These are phyloP conservation scores for Alosa alosa DNA, from an alignment of 2,113 vertebrate species.

Conservation along the genomic window DNA sequence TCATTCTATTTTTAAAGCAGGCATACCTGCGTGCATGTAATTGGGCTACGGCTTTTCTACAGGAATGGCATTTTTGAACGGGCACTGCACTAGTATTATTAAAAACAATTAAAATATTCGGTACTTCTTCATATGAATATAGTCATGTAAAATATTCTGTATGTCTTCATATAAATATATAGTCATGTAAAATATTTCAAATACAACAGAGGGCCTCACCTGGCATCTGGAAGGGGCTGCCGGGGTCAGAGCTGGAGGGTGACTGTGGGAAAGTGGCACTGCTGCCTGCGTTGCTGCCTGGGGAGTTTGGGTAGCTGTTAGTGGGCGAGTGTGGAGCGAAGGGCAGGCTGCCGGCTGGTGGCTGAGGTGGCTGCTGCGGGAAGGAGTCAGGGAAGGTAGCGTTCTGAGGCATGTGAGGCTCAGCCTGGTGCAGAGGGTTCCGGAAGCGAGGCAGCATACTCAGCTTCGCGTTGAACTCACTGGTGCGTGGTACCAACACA, in stretches of 20 bases:
- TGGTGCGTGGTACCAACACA: constrained; percentile 96
- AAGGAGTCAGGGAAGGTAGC: constrained; percentile 92
- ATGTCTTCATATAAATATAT: no score
- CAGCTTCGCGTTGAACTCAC: constrained; percentile 97
- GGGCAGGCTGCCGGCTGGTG: constrained; percentile 67
- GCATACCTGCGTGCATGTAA: no score
- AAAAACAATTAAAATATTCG: no score
- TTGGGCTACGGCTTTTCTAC: no score
- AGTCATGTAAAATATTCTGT: no score
- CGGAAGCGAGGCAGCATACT: constrained; percentile 95
- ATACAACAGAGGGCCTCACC: constrained; percentile 66
- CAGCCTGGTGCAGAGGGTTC: constrained; percentile 88
- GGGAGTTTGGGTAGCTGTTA: constrained; percentile 93
- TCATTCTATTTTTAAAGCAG: no score
- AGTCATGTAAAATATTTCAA: background rate
- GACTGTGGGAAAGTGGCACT: constrained; percentile 92
- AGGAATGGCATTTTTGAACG: no score
- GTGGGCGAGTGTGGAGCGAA: constrained; percentile 79
- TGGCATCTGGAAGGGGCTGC: constrained; percentile 98
- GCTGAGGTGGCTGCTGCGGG: constrained; percentile 71
- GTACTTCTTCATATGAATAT: no score
- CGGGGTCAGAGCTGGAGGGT: constrained; percentile 91
- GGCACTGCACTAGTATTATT: no score
- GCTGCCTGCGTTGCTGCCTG: constrained; percentile 80
- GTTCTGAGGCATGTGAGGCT: constrained; percentile 97